Percentiles rank a stretch among this genome's conserved stretches.
Evolutionary conservation across 2,797 vertebrate species (phyloP).

Genomic region (Coccyzus lansbergi): DNA sequence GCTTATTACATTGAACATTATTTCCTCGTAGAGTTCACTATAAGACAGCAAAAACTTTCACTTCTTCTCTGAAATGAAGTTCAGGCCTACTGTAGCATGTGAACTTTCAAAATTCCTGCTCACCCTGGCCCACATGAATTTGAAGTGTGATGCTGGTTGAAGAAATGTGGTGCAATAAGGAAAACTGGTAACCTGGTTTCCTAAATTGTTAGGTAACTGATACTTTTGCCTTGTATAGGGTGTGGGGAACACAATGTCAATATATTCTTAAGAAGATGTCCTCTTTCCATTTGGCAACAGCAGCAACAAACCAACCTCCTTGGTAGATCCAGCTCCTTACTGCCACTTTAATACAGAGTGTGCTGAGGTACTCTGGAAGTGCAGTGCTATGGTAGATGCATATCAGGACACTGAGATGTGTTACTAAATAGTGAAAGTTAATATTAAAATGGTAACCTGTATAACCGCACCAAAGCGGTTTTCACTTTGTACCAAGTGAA

Average conservation of each 20-base stretch:
- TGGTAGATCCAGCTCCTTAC: background rate
- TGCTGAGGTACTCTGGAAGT: background rate
- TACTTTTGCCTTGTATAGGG: background rate
- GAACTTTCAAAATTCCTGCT: background rate
- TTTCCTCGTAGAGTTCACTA: background rate
- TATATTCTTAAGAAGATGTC: background rate
- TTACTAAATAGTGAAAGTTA: background rate
- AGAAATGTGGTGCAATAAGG: background rate
- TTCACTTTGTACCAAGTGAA: background rate
- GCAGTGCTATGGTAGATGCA: background rate
- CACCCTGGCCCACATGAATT: background rate
- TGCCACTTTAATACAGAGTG: background rate
- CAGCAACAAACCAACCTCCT: background rate
- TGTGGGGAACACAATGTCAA: background rate
- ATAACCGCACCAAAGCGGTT: background rate
- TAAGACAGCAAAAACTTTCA: background rate
- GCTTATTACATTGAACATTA: background rate
- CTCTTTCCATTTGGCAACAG: background rate
- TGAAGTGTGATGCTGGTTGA: background rate
- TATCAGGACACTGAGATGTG: background rate
- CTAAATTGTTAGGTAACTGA: background rate
- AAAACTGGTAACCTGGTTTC: background rate
- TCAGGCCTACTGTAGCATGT: background rate
- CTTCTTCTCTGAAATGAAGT: background rate
- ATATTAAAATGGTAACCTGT: background rate